phyloP scores from a whole-genome alignment of 2,888 invertebrate genomes.

The Patella caerulea region DNA sequence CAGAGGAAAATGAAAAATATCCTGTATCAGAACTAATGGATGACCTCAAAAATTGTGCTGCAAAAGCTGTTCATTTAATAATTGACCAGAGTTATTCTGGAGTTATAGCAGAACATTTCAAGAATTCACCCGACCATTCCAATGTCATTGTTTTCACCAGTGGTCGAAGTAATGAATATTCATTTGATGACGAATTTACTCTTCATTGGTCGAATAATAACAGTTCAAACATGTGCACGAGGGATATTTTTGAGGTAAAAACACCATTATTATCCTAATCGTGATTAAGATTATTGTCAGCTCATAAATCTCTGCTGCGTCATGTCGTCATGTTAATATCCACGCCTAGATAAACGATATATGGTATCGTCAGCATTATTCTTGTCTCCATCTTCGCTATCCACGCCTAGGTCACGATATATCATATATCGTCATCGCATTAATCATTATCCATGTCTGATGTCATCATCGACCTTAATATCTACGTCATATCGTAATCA shows the following conservation, averaged over 20 bases:
- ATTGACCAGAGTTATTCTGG: slow-evolving; percentile 74
- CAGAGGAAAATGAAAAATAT: slow-evolving; percentile 72
- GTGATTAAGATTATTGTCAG: too few relatives aligned
- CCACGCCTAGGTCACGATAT: too few relatives aligned
- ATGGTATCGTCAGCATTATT: too few relatives aligned
- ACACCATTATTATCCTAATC: background rate
- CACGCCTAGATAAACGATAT: too few relatives aligned
- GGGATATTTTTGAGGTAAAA: slow-evolving; percentile 68
- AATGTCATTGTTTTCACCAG: slow-evolving; percentile 71
- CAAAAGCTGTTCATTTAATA: slow-evolving; percentile 71
- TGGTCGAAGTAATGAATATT: slow-evolving; percentile 67
- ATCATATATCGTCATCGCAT: too few relatives aligned
- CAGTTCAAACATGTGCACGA: slow-evolving; percentile 66
- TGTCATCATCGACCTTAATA: too few relatives aligned
- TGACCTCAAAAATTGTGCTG: slow-evolving; percentile 72
- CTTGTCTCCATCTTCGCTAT: too few relatives aligned
- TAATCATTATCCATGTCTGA: too few relatives aligned
- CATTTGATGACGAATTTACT: slow-evolving; percentile 68
- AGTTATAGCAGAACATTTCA: slow-evolving; percentile 66
- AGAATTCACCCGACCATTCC: slow-evolving; percentile 59
- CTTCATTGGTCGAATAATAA: slow-evolving; percentile 66
- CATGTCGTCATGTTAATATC: too few relatives aligned
- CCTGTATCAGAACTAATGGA: slow-evolving; percentile 72
- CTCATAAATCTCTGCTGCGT: too few relatives aligned
- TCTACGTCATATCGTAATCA: too few relatives aligned